Conservation (phyloP, 2,113 vertebrate species). For the Seriola rivoliana region DNA sequence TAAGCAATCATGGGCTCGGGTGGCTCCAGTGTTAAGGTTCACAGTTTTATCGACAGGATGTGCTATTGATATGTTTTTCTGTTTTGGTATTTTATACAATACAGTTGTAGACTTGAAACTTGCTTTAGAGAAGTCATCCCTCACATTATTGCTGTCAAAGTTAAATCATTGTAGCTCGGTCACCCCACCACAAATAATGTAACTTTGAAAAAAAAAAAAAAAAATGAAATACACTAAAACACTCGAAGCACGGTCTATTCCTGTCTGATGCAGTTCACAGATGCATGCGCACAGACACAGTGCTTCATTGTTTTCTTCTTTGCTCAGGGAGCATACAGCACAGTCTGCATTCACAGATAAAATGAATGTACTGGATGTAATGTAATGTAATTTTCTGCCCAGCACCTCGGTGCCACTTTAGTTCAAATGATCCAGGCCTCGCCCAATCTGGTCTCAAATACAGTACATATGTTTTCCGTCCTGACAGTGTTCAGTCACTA, state of each 20-base stretch:
- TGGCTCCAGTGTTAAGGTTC: no score
- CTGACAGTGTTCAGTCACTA: conserved; percentile 34
- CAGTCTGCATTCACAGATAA: background rate
- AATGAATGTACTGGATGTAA: conserved; percentile 16
- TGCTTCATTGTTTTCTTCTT: background rate
- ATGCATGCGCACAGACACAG: background rate
- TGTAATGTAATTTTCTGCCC: background rate
- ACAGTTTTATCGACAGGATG: no score
- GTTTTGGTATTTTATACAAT: background rate
- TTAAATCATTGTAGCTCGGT: background rate
- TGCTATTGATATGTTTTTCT: background rate
- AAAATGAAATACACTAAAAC: background rate
- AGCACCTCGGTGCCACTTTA: background rate
- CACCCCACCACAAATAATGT: background rate
- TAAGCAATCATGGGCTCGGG: no score
- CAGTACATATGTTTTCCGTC: background rate
- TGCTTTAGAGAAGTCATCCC: background rate
- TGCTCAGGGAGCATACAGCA: background rate
- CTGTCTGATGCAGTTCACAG: conserved; percentile 1
- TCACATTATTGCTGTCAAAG: background rate
- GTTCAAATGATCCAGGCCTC: conserved; percentile 3
- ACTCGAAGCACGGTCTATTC: background rate
- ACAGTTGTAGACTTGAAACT: background rate
- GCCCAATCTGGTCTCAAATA: background rate
- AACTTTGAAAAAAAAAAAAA: background rate